These are phyloP conservation scores for Channa maculata DNA, from an alignment of 2,113 vertebrate species.

Conservation along the genomic window DNA sequence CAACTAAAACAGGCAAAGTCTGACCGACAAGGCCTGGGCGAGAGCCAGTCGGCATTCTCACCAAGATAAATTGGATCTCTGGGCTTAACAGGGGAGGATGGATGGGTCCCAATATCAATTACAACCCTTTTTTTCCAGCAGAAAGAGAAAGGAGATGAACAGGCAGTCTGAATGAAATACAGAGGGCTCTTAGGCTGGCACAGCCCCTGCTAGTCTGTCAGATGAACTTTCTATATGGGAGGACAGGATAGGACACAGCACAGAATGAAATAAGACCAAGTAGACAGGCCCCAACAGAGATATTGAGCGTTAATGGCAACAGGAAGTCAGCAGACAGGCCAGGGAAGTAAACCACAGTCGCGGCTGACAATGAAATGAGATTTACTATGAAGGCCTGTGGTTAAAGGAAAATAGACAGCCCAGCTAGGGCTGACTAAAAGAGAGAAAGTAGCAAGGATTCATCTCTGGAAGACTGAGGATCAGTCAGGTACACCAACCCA, in stretches of 20 bases:
- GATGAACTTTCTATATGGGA: constrained; percentile 76
- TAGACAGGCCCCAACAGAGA: constrained; percentile 79
- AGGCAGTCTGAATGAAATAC: constrained; percentile 80
- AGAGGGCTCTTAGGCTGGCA: constrained; percentile 69
- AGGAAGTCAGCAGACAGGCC: constrained; percentile 77
- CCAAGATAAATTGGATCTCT: constrained; percentile 83
- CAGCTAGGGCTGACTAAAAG: constrained; percentile 51
- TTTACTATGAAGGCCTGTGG: constrained; percentile 80
- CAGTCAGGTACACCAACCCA: constrained; percentile 71
- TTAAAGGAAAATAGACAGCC: constrained; percentile 77
- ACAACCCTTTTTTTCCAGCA: constrained; percentile 71
- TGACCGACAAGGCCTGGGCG: constrained; percentile 79
- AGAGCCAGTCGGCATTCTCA: constrained; percentile 81
- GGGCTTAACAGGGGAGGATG: constrained; percentile 82
- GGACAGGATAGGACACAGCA: constrained; percentile 66
- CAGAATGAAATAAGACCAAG: constrained; percentile 79
- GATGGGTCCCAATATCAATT: constrained; percentile 84
- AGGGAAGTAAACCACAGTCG: constrained; percentile 77
- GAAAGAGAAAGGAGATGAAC: constrained; percentile 73
- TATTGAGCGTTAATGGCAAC: constrained; percentile 82
- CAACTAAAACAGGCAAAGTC: constrained; percentile 83
- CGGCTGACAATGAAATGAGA: constrained; percentile 80
- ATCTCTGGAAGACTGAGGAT: constrained; percentile 44
- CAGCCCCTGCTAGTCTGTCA: constrained; percentile 70
- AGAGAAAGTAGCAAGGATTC: constrained; percentile 56